Conservation (phyloP, 2,113 vertebrate species). For the Etia nguti region DNA sequence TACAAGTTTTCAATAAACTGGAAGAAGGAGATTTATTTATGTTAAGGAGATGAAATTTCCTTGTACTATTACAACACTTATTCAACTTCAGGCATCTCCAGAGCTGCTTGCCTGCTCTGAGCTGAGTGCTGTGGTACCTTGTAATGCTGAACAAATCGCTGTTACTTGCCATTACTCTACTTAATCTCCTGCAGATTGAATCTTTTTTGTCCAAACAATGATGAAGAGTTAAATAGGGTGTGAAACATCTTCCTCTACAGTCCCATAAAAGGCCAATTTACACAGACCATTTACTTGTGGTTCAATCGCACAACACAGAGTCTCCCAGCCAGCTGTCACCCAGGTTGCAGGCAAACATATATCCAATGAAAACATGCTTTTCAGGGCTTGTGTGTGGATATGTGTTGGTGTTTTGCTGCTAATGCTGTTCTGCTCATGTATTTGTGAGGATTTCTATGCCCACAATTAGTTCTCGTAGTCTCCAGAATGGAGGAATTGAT, state of each 20-base stretch:
- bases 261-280: constrained; percentile 64
- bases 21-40: neutral
- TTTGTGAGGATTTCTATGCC: neutral
- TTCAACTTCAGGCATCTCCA: neutral
- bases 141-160: neutral
- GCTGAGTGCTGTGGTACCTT: neutral
- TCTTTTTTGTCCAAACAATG: constrained; percentile 34
- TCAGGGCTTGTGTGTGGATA: neutral
- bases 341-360: constrained; percentile 35
- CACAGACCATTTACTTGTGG: constrained; percentile 59
- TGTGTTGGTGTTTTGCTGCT: constrained; percentile 2
- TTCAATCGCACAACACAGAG: constrained; percentile 14
- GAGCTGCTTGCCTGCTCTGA: neutral
- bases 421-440: neutral
- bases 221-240: constrained; percentile 61
- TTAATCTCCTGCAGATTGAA: constrained; percentile 37
- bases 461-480: neutral
- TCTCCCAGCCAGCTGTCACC: constrained; percentile 43
- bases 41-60: neutral
- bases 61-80: neutral
- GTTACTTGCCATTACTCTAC: constrained; percentile 4
- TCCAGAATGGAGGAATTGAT: constrained; percentile 6
- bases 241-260: constrained; percentile 54
- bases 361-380: neutral
- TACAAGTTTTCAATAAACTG: neutral